Conservation (phyloP, 2,888 invertebrate genomes). For the Stenolophus ochropezus region DNA sequence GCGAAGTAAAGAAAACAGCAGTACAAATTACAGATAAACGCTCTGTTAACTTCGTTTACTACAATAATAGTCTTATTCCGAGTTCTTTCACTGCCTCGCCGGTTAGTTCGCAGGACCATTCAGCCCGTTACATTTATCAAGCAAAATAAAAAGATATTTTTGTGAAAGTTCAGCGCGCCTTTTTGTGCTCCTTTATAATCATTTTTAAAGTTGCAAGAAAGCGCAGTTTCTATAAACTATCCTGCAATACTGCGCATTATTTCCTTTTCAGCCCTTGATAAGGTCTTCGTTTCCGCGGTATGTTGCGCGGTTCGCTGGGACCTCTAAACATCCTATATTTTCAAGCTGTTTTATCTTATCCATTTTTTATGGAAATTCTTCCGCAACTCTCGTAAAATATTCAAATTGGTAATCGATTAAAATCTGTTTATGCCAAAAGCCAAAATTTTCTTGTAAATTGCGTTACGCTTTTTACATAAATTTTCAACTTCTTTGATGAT, state of each 20-base stretch:
- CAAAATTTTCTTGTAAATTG: conserved; percentile 24
- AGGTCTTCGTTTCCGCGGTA: background rate
- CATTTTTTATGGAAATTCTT: conserved; percentile 34
- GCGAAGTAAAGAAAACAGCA: conserved; percentile 25
- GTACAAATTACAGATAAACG: conserved; percentile 37
- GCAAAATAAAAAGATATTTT: conserved; percentile 16
- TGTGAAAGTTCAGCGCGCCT: background rate
- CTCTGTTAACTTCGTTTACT: conserved; percentile 38
- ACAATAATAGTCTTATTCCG: conserved; percentile 29
- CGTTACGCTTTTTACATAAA: conserved; percentile 27
- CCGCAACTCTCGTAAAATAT: conserved; percentile 21
- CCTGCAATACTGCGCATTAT: conserved; percentile 1
- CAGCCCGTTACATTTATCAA: conserved; percentile 30
- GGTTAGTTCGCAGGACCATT: conserved; percentile 8
- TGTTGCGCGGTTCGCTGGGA: background rate
- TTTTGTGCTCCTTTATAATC: conserved; percentile 11
- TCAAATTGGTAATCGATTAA: conserved; percentile 40
- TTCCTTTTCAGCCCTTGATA: conserved; percentile 16
- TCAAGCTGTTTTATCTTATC: conserved; percentile 23
- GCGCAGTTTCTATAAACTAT: conserved; percentile 20
- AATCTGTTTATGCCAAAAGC: conserved; percentile 33
- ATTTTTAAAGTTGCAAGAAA: conserved; percentile 28
- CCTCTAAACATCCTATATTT: conserved; percentile 20
- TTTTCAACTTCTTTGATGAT: background rate
- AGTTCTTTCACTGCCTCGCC: conserved; percentile 10